Evolutionary conservation across 2,113 vertebrate species (phyloP).

Genomic region (Nymphicus hollandicus): DNA sequence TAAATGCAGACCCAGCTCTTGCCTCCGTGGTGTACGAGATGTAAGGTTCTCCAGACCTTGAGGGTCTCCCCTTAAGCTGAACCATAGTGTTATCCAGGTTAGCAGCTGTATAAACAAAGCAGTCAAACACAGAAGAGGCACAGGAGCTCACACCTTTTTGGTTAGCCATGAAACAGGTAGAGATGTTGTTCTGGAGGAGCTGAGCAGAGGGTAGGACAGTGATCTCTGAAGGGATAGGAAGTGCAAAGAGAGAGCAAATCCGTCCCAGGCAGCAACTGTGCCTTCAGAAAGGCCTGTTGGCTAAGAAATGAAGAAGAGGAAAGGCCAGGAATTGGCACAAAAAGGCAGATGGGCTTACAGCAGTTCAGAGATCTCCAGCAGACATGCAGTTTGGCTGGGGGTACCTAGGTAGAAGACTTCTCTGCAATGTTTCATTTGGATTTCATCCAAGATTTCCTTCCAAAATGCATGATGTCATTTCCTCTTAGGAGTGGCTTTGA

Average conservation of each 20-base stretch:
- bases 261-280: neutral
- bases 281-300: slow-evolving; percentile 26
- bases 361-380: neutral
- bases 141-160: neutral
- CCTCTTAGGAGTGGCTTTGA: neutral
- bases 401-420: slow-evolving; percentile 9
- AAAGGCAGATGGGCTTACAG: slow-evolving; percentile 23
- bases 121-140: neutral
- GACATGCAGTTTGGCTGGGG: neutral
- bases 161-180: neutral
- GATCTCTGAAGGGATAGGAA: neutral
- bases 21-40: neutral
- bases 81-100: neutral
- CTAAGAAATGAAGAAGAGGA: neutral
- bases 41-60: neutral
- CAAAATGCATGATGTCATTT: neutral
- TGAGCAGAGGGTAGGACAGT: neutral
- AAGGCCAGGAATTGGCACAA: slow-evolving; percentile 3
- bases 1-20: neutral
- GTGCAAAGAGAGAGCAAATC: slow-evolving; percentile 14
- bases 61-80: neutral
- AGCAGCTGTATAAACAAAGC: neutral
- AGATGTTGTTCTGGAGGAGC: neutral
- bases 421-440: slow-evolving; percentile 22
- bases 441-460: slow-evolving; percentile 9